Evolutionary conservation across 2,888 invertebrate species (phyloP), one percentile per base, ranked within the genome.

Genomic region (Bombylius major): DNA sequence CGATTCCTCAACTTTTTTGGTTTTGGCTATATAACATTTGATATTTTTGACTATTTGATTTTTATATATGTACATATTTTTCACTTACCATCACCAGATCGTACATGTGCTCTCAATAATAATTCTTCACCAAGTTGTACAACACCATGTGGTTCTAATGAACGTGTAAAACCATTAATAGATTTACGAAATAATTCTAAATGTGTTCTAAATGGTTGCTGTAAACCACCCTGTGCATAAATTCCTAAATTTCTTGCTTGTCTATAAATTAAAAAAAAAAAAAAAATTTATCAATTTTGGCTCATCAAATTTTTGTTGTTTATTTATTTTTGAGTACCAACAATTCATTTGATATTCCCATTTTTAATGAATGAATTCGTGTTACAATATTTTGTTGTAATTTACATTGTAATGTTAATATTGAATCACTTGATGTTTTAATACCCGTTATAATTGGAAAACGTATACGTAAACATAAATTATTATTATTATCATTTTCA

Each of bases 61-160:
- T 23, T 23, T 23, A 23, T 23, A 23, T 23, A 23, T 3, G 3
- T 23, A 23, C 23, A 3, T 23, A 23, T 23, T 23, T 23, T 23
- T 36, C 8, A 62, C 67, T 65, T 66, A 80, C 81, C 81, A 68
- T 81, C 80, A 49, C 78, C 79, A 14, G 77, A 71, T 54, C 76
- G 68, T 12, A 81, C 76, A 59, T 76, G 70, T 8, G 78, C 78
- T 39, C 78, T 70, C 36, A 82, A 63, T 48, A 80, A 62, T 42
- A 82, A 66, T 58, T 81, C 79, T 64, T 82, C 82, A 5, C 82
- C 82, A 48, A 82, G 67, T 56, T 77, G 73, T 1, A 82, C 80
- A 5, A 76, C 70, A 5, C 77, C 79, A 52, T 79, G 77, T 1
- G 73, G 66, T 57, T 76, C 75, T 54, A 82, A 69, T 31, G 70